Evolutionary conservation across 2,888 invertebrate genomes (phyloP).

Genomic region (Tipula confusa): DNA sequence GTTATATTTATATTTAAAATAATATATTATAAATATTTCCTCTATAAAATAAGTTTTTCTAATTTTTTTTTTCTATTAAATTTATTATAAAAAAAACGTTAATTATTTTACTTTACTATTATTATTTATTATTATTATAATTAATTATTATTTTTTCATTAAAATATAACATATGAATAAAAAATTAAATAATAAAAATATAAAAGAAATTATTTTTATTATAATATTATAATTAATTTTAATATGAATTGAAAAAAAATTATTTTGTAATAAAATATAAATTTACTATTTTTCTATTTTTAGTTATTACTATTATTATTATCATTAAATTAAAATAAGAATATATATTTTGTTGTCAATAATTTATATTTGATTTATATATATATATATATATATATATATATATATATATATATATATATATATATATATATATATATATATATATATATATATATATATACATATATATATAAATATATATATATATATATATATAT

Average conservation of each 20-base stretch:
- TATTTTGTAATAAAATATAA: constrained; percentile 20
- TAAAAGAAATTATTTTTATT: neutral
- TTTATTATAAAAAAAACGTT: neutral
- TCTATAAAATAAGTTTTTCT: neutral
- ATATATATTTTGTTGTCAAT: neutral
- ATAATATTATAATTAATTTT: neutral
- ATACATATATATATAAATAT: too few species aligned
- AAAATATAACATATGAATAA: neutral
- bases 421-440: too few species aligned
- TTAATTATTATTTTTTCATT: neutral
- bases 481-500: too few species aligned
- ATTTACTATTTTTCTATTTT: constrained; percentile 20
- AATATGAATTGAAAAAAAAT: neutral
- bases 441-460: too few species aligned
- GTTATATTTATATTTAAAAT: neutral
- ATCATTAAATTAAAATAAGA: neutral
- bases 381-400: too few species aligned
- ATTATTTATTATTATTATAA: neutral
- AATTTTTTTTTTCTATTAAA: neutral
- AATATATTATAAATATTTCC: neutral
- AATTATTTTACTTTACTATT: constrained; percentile 15
- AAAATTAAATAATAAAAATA: neutral
- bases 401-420: too few species aligned
- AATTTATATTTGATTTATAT: neutral
- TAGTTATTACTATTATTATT: neutral